Evolutionary conservation across 2,113 vertebrate genomes (phyloP), one percentile per base, ranked within the genome.

Genomic region (Podarcis raffonei): DNA sequence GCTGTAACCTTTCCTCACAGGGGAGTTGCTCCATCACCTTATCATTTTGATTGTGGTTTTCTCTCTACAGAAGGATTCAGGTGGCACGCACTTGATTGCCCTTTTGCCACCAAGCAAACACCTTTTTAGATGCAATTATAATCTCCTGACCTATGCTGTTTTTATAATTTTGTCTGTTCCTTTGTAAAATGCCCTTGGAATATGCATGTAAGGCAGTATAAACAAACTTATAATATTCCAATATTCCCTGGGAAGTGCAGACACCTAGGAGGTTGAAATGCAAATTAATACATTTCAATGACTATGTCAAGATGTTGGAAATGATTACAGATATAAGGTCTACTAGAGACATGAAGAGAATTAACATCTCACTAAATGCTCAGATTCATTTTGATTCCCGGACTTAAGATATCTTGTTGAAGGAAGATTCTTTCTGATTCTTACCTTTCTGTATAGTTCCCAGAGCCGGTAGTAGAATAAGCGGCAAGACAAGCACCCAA

Each of bases 391-490:
- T 81, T 30, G 22, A 15, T 42, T 69, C n/a, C 76, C 8, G 74
- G 59, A 27, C 16, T 23, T 23, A 42, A 2, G 18, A 27, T 62
- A 5, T 48, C 57, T 25, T 30, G 13, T 7, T 1, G 12, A 13
- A 78, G 23, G 65, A 79, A 35, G 20, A 13, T 39, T 57, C 15
- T 35, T 76, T 76, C 42, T 13, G 32, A 42, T 48, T 39, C 37
- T 96, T 94, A 99, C 99, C 98, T 98, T 99, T 96, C 98, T 98
- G 93, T 98, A 99, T n/a, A 99, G 97, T 91, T 99, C 98, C 94
- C 97, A 97, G 62, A 99, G 97, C 92, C 98, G 98, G 95, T 99
- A 99, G 96, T 99, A 99, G 89, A 99, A 97, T 78, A 98, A 97
- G 65, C 98, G 96, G 92, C 98, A 99, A 83, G 99, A 99, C 89